Percentiles rank a stretch among this genome's conserved stretches.
These are phyloP conservation scores for Polypedilum pembai DNA, from an alignment of 1,140 invertebrate genomes.

Conservation along the genomic window DNA sequence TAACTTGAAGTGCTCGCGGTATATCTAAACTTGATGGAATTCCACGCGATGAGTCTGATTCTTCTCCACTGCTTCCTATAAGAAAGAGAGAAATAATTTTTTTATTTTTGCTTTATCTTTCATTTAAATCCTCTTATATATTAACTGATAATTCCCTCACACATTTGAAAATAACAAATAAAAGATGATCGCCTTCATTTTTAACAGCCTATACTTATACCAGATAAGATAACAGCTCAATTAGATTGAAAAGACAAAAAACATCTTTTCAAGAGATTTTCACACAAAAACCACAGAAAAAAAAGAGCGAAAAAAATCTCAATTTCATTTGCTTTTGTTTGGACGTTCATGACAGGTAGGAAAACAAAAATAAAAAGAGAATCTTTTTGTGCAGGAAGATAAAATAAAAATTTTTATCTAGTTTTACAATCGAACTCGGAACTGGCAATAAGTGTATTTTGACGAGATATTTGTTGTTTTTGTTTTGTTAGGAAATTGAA, in stretches of 20 bases:
- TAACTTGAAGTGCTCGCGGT: conserved; percentile 30
- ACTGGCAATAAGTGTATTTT: neutral
- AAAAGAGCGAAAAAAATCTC: conserved; percentile 14
- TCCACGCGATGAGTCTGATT: conserved; percentile 42
- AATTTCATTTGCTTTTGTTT: conserved; percentile 13
- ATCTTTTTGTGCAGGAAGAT: conserved; percentile 20
- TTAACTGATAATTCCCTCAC: too few species aligned
- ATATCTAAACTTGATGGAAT: conserved; percentile 32
- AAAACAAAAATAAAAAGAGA: neutral
- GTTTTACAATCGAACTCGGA: neutral
- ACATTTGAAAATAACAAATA: too few species aligned
- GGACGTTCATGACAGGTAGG: neutral
- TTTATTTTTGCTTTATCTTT: too few species aligned
- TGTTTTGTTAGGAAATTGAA: neutral
- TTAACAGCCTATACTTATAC: too few species aligned
- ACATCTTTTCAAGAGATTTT: conserved; percentile 20
- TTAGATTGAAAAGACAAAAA: conserved; percentile 11
- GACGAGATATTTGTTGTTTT: neutral
- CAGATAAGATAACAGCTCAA: conserved; percentile 5
- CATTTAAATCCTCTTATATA: too few species aligned
- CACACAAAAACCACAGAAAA: neutral
- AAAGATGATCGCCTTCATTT: too few species aligned
- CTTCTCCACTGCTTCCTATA: conserved; percentile 47
- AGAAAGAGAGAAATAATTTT: conserved; percentile 32
- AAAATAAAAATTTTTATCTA: conserved; percentile 21